Evolutionary conservation across 2,113 vertebrate species (phyloP), one percentile per base, ranked within the genome.

Genomic region (Equus quagga): DNA sequence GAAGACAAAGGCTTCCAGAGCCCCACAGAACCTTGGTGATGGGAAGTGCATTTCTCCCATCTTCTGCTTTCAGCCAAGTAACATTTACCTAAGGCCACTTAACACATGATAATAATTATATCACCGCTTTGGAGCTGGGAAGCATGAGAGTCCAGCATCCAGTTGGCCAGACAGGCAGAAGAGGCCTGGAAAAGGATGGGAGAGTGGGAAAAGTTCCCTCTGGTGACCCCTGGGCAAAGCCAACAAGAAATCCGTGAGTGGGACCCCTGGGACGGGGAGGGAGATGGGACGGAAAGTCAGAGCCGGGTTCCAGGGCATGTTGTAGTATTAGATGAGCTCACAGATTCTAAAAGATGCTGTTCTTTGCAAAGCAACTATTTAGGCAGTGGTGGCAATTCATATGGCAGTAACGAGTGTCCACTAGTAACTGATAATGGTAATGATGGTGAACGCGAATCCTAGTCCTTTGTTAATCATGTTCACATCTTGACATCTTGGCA

Each of bases 61-160:
- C 31, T 49, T 93, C 51, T 60, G 46, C 62, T 64, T 56, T 65
- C n/a, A 64, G 54, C 75, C 89, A 87, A 96, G 79, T 49, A 91
- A 96, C 80, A 67, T 24, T 67, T 56, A 62, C 56, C 67, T 11
- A 18, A 86, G 58, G 33, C 17, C 41, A 87, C 18, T 24, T 23
- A 54, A 54, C 75, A 83, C 8, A 5, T 86, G 88, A 13, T 76
- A 75, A 60, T 49, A 83, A 62, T 31, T 23, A 46, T 9, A 14
- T 67, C 54, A 86, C 56, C 70, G 3, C 33, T 9, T 0, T 10
- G 60, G 60, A 31, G 12, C 73, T 26, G 24, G 24, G 18, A 83
- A 83, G 31, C 33, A 49, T 12, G 13, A 46, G 93, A 31, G 15
- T 17, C n/a, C 36, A n/a, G 21, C 9, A 54, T 28, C 49, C 26